These are phyloP conservation scores for Hydrochoerus hydrochaeris DNA, from an alignment of 2,113 vertebrate species.

Conservation along the genomic window DNA sequence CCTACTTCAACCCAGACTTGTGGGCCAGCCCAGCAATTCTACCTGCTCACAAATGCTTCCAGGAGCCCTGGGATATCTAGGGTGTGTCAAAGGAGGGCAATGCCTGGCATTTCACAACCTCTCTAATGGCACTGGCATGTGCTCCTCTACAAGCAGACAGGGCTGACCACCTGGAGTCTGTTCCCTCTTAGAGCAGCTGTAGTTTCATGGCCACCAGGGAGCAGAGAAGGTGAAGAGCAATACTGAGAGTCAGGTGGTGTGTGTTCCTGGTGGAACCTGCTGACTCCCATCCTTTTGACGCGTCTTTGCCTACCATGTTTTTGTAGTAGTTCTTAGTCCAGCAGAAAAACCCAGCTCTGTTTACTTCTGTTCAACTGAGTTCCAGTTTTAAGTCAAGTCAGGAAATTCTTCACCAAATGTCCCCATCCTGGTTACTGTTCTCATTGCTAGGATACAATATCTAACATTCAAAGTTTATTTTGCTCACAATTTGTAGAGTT, in stretches of 20 bases:
- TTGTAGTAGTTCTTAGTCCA: slow-evolving; percentile 33
- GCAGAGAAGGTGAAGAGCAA: neutral
- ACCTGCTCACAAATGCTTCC: neutral
- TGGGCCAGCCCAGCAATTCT: neutral
- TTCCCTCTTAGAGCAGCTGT: neutral
- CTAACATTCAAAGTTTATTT: neutral
- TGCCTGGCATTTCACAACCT: neutral
- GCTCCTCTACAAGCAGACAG: neutral
- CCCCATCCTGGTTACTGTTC: neutral
- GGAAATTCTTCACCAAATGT: neutral
- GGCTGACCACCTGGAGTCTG: neutral
- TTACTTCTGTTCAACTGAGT: neutral
- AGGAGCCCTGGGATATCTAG: neutral
- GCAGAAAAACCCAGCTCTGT: slow-evolving; percentile 57
- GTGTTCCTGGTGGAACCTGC: neutral
- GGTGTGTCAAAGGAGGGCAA: neutral
- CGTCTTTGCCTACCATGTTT: slow-evolving; percentile 34
- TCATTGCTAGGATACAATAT: neutral
- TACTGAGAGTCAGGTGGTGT: slow-evolving; percentile 20
- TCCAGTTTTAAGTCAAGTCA: neutral
- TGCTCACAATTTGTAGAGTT: neutral
- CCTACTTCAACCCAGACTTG: neutral
- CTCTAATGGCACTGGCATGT: fast-evolving
- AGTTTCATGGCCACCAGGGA: slow-evolving; percentile 32
- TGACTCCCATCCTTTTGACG: neutral